Base-by-base conservation (phyloP, 2,113 vertebrate species). In the Onychostruthus taczanowskii region DNA sequence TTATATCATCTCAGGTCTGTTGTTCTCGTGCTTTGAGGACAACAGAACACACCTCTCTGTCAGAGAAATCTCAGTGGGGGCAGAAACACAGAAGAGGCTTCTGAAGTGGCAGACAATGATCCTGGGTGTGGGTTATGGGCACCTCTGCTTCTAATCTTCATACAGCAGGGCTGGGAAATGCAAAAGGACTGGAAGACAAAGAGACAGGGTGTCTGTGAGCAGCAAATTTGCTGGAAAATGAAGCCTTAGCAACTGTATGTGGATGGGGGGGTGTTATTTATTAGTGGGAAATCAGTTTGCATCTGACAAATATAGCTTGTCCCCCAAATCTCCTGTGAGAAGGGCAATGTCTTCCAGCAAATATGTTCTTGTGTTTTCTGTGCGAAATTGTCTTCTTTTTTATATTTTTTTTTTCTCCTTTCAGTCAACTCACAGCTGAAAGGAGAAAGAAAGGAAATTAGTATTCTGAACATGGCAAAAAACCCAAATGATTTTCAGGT, bases 1-100 rank as follows among this genome's bases (percentile, higher is more conserved):
- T 97, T 84, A 77, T 82, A 83, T 81, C 79, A n/a, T 74, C 20
- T 4, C 39, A 88, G 55, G 72, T 84, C 94, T 84, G 82, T 69
- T 95, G 87, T 67, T 89, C 27, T 46, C 2, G 2, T 18, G 41
- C 72, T 81, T 64, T 78, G 79, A 95, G 85, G 93, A 95, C 91
- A 91, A 78, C 66, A 87, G 77, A 72, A 18, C 31, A 20, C 1
- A 53, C 26, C 49, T 70, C 80, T 89, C 82, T 75, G 41, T 10
- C 0, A 2, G 39, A 59, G 44, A 94, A 86, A 46, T 68, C 76
- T 81, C 64, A 22, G 0, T 3, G 76, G 33, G 67, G 50, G 61
- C 72, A 78, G 43, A 43, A 74, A 53, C 1, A 16, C 2, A 26
- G 4, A 20, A 53, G 41, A 50, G 37, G 16, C 15, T 68, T 62